Base-by-base conservation (phyloP, 2,113 vertebrate species). In the Paralichthys olivaceus region DNA sequence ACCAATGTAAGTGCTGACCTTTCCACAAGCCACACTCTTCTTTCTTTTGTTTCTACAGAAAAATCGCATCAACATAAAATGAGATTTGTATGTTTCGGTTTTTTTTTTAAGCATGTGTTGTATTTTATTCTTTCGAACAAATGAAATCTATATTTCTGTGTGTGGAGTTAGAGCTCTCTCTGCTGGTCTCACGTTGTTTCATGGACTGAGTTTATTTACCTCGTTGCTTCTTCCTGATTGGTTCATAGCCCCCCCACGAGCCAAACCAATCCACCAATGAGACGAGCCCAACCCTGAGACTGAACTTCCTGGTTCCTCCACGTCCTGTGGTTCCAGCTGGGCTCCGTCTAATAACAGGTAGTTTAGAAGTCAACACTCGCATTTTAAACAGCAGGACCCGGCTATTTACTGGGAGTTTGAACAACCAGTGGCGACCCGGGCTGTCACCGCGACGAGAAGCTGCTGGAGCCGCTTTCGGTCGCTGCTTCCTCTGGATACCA, bases 291-390 rank as follows among this genome's bases (percentile, higher is more conserved):
- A 37, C 5, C 7, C 12, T 20, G 12, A n/a, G 9, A 15, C n/a
- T 2, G 12, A 0, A 70, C n/a, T 78, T 78, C 81, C 85, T 47
- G 68, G 3, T 45, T n/a, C 32, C 22, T 32, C 5, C 20, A 1
- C 70, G 45, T 63, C 62, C 61, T 62, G 25, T 14, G 11, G 20
- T 40, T 15, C 56, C 32, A 40, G 19, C 49, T 23, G 37, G 15
- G 54, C 68, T 23, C 22, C 7, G 57, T 49, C 1, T 45, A n/a
- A 49, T 6, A 63, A 66, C 74, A 87, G 82, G 84, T 85, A 71
- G 47, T 45, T 15, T 32, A 5, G 0, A 14, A 4, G 0, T 32
- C 19, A 49, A 49, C 17, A 7, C 14, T 6, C 45, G 1, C 15
- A 19, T 47, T 4, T 7, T 19, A 5, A 49, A 6, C 37, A 40